These are phyloP conservation scores for Timema podura DNA, from an alignment of 2,888 invertebrate genomes.

Conservation along the genomic window DNA sequence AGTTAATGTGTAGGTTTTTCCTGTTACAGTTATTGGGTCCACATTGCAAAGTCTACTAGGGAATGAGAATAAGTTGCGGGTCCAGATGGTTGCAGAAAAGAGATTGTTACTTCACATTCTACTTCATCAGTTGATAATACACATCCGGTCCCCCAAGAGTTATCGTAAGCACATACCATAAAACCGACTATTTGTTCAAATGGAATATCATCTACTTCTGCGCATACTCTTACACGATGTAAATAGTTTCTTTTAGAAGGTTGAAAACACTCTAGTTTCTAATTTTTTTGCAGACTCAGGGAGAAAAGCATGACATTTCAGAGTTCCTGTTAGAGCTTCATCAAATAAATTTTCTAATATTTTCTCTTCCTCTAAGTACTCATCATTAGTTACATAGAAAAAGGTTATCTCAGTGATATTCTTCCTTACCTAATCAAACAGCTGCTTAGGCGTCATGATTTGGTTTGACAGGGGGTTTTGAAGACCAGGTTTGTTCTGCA, in stretches of 20 bases:
- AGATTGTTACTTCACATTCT: neutral
- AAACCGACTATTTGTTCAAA: constrained; percentile 10
- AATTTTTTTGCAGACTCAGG: neutral
- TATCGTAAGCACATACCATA: constrained; percentile 11
- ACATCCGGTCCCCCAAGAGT: neutral
- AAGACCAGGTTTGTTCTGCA: no score
- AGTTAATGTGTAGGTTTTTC: neutral
- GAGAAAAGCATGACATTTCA: constrained; percentile 16
- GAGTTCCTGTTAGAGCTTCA: constrained; percentile 14
- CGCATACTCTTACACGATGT: neutral
- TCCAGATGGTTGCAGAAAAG: constrained; percentile 10
- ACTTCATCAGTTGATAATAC: neutral
- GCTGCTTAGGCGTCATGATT: no score
- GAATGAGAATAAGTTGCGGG: constrained; percentile 1
- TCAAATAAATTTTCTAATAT: constrained; percentile 14
- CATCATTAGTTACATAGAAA: constrained; percentile 15
- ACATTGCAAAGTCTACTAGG: constrained; percentile 3
- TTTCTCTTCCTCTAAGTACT: constrained; percentile 16
- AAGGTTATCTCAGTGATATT: neutral
- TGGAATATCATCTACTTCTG: constrained; percentile 4
- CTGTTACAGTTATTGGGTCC: constrained; percentile 10
- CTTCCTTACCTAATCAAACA: constrained; percentile 22
- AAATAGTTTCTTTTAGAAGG: constrained; percentile 9
- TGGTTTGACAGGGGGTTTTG: no score
- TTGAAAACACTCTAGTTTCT: constrained; percentile 3